phyloP scores from a whole-genome alignment of 2,888 invertebrate genomes.

The Clistopyga incitator region DNA sequence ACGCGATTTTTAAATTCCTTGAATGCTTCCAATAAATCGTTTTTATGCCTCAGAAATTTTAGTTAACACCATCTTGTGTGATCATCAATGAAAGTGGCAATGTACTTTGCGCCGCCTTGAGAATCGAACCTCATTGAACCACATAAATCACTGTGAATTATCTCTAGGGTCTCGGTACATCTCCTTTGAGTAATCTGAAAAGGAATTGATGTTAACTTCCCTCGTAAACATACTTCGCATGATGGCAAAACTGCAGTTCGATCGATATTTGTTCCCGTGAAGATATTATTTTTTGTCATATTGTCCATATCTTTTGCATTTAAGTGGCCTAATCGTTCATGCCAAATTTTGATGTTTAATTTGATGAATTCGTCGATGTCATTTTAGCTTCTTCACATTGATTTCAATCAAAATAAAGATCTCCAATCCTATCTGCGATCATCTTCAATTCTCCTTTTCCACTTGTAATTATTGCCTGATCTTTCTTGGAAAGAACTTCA shows the following conservation, averaged over 20 bases:
- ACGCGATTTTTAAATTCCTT: slow-evolving; percentile 33
- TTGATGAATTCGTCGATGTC: neutral
- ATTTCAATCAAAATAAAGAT: slow-evolving; percentile 56
- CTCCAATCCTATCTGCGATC: slow-evolving; percentile 37
- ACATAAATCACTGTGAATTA: too few relatives aligned
- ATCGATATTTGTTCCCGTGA: too few relatives aligned
- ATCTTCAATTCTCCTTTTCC: neutral
- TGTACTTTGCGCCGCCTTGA: too few relatives aligned
- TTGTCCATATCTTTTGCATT: slow-evolving; percentile 42
- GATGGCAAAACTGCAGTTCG: too few relatives aligned
- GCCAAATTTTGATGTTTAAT: neutral
- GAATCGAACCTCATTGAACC: too few relatives aligned
- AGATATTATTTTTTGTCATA: too few relatives aligned
- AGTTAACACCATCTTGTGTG: slow-evolving; percentile 65
- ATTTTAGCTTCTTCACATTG: neutral
- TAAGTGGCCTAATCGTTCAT: slow-evolving; percentile 14
- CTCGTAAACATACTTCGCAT: too few relatives aligned
- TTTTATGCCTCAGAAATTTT: slow-evolving; percentile 55
- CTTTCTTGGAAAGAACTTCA: slow-evolving; percentile 52
- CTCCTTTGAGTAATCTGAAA: too few relatives aligned
- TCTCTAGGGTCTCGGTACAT: too few relatives aligned
- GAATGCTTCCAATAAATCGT: slow-evolving; percentile 40
- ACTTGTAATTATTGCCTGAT: slow-evolving; percentile 53
- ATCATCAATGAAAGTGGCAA: too few relatives aligned
- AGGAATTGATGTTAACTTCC: too few relatives aligned